phyloP scores from a whole-genome alignment of 2,113 vertebrate genomes.

The Dendropsophus ebraccatus region DNA sequence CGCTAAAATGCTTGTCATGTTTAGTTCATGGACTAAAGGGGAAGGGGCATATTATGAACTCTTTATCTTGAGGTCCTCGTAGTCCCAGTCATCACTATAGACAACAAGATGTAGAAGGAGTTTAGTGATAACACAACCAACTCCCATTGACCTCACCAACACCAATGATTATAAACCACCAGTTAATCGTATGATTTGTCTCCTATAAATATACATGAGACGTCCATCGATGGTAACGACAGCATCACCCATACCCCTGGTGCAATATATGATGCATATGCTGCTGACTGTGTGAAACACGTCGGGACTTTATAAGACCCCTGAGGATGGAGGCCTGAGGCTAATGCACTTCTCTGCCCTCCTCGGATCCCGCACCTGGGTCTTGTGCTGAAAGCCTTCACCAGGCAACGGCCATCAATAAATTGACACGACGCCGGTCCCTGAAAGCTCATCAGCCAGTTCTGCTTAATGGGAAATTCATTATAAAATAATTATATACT shows the following conservation, averaged over 20 bases:
- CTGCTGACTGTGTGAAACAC: not conserved
- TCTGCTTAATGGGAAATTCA: slow-evolving; percentile 15
- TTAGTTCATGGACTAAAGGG: too few species aligned
- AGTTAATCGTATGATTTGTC: not conserved
- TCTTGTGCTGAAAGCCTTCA: not conserved
- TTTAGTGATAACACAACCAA: too few species aligned
- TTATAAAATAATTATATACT: slow-evolving; percentile 15
- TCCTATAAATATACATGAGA: not conserved
- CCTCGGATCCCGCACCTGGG: not conserved
- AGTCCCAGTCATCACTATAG: too few species aligned
- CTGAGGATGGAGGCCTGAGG: not conserved
- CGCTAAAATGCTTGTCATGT: too few species aligned
- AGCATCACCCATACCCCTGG: not conserved
- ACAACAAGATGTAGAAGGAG: too few species aligned
- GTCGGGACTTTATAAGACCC: slow-evolving; percentile 3
- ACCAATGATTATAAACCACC: not conserved
- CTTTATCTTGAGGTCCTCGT: too few species aligned
- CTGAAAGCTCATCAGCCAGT: slow-evolving; percentile 21
- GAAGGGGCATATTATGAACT: too few species aligned
- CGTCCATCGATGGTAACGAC: not conserved
- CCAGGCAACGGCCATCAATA: not conserved
- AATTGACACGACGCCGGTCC: not conserved
- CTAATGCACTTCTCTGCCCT: slow-evolving; percentile 14
- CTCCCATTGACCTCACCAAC: too few species aligned
- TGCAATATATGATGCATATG: not conserved